These are phyloP conservation scores for Lottia gigantea DNA, from an alignment of 2,888 invertebrate species.

Conservation along the genomic window DNA sequence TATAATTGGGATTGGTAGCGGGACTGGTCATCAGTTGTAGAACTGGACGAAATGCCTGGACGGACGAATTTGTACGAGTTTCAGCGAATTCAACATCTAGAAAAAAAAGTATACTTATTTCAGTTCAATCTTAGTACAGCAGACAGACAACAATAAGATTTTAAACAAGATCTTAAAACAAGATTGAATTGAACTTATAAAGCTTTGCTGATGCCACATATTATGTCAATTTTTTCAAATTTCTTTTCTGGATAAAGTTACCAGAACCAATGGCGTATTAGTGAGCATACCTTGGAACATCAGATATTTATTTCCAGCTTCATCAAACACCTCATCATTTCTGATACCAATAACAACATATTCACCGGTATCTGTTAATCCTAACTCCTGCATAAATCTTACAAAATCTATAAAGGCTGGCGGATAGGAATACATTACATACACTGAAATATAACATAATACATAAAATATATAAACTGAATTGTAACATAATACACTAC, in stretches of 20 bases:
- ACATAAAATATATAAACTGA: too few relatives aligned
- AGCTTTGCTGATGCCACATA: too few relatives aligned
- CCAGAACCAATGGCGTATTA: too few relatives aligned
- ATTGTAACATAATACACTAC: too few relatives aligned
- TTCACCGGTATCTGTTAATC: slow-evolving; percentile 84
- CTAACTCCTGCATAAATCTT: slow-evolving; percentile 78
- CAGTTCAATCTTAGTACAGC: too few relatives aligned
- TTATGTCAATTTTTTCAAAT: too few relatives aligned
- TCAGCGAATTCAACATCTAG: slow-evolving; percentile 26
- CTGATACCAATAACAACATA: slow-evolving; percentile 91
- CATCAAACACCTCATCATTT: slow-evolving; percentile 71
- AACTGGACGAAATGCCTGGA: slow-evolving; percentile 48
- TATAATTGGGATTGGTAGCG: slow-evolving; percentile 44
- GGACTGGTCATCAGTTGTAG: slow-evolving; percentile 47
- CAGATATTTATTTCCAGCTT: slow-evolving; percentile 35
- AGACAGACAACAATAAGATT: too few relatives aligned
- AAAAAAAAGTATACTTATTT: background rate
- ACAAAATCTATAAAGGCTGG: slow-evolving; percentile 90
- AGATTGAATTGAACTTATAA: too few relatives aligned
- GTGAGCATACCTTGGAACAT: slow-evolving; percentile 37
- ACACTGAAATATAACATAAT: slow-evolving; percentile 75
- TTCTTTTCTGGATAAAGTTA: too few relatives aligned
- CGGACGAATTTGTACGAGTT: slow-evolving; percentile 23
- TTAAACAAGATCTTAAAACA: too few relatives aligned
- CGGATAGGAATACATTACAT: slow-evolving; percentile 88